These are phyloP conservation scores for Strix occidentalis DNA, from an alignment of 2,797 vertebrate species.

Conservation along the genomic window DNA sequence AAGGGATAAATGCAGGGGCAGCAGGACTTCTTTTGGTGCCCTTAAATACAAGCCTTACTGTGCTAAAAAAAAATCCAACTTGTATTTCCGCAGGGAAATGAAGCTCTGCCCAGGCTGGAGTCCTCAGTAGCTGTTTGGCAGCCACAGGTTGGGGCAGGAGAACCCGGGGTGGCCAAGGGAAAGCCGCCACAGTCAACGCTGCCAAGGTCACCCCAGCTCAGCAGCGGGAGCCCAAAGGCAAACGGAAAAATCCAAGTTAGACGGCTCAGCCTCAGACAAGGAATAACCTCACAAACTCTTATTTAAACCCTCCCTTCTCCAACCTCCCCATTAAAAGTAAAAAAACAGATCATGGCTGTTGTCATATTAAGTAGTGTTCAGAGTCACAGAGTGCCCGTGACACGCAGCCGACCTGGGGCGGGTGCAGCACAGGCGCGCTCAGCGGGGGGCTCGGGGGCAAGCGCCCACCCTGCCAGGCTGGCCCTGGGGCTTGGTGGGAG, in stretches of 20 bases:
- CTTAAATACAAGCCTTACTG: neutral
- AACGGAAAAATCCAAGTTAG: neutral
- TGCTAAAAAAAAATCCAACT: neutral
- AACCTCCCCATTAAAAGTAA: neutral
- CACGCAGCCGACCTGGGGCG: rapidly evolving
- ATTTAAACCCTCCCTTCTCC: neutral
- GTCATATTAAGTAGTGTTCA: neutral
- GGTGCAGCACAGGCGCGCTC: rapidly evolving
- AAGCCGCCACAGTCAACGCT: neutral
- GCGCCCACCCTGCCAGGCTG: neutral
- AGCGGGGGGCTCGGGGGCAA: neutral
- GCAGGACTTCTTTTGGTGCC: neutral
- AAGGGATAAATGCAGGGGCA: neutral
- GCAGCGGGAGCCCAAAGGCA: neutral
- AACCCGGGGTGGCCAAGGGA: neutral
- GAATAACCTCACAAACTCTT: neutral
- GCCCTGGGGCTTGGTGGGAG: neutral
- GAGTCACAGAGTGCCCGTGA: neutral
- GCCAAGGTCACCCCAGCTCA: neutral
- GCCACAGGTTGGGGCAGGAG: neutral
- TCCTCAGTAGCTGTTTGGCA: neutral
- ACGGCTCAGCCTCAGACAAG: neutral
- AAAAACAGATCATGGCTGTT: neutral
- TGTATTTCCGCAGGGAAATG: neutral
- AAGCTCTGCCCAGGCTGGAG: neutral